Evolutionary conservation across 1,140 invertebrate species (phyloP).

Genomic region (Limonius californicus): DNA sequence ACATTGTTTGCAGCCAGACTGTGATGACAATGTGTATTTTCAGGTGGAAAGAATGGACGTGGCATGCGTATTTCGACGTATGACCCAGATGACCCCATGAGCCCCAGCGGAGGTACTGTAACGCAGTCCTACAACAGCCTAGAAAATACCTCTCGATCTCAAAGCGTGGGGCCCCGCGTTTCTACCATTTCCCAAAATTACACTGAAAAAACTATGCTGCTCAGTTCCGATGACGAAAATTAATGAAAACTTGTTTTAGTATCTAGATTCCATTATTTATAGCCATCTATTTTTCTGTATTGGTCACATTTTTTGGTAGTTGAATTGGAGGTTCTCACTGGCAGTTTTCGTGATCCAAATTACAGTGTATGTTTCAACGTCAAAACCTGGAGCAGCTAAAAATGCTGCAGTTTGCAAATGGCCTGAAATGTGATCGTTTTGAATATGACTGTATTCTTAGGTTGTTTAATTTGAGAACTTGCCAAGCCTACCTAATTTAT

Average conservation of each 20-base stretch:
- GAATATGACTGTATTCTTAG: no score
- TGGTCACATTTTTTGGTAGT: neutral
- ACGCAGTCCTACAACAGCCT: constrained; percentile 42
- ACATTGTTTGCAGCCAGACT: no score
- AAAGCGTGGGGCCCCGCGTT: constrained; percentile 61
- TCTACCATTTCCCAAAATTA: constrained; percentile 78
- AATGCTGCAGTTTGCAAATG: no score
- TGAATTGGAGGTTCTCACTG: no score
- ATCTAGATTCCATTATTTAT: no score
- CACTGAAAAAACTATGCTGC: constrained; percentile 93
- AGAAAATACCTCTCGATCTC: constrained; percentile 49
- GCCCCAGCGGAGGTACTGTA: constrained; percentile 40
- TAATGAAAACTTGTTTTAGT: constrained; percentile 22
- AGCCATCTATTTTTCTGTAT: neutral
- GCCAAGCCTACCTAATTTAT: no score
- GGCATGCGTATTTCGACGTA: constrained; percentile 63
- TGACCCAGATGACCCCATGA: constrained; percentile 62
- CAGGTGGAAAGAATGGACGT: constrained; percentile 60
- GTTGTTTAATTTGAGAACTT: no score
- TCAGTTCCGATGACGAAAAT: constrained; percentile 96
- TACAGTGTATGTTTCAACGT: no score
- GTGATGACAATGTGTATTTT: no score
- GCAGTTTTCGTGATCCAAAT: no score
- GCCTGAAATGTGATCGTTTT: no score
- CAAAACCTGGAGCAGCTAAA: no score